phyloP scores from a whole-genome alignment of 2,113 vertebrate genomes.

The Panthera tigris region DNA sequence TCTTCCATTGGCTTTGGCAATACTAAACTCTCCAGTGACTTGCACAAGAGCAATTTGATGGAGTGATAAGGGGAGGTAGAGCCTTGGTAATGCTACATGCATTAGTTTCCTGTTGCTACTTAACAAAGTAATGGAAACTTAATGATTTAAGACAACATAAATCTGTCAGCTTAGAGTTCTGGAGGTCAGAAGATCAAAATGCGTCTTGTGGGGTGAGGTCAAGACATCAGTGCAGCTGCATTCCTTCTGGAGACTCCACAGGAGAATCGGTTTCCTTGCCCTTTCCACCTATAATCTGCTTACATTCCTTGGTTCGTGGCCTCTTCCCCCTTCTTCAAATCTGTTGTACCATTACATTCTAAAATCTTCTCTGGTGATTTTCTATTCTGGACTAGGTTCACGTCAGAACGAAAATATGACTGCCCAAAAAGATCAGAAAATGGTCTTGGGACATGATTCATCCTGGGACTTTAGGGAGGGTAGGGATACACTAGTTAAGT shows the following conservation, averaged over 20 bases:
- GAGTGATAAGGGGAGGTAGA: not conserved
- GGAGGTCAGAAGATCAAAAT: not conserved
- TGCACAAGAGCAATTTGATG: not conserved
- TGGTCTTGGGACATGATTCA: not conserved
- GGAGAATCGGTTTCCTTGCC: not conserved
- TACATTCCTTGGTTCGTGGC: not conserved
- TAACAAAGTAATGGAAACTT: not conserved
- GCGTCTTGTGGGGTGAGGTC: not conserved
- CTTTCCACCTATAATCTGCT: not conserved
- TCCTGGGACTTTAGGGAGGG: not conserved
- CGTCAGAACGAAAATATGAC: not conserved
- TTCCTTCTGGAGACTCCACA: not conserved
- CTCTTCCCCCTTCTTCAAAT: not conserved
- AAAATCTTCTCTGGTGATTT: conserved; percentile 4
- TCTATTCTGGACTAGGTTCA: not conserved
- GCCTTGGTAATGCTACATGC: not conserved
- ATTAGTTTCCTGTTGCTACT: not conserved
- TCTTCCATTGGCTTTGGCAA: not conserved
- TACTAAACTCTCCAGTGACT: not conserved
- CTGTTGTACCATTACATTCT: not conserved
- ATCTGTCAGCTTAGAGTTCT: not conserved
- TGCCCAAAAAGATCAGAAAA: not conserved
- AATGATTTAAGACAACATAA: not conserved
- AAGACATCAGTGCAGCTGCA: not conserved
- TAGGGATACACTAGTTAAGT: not conserved